Evolutionary conservation across 2,888 invertebrate genomes (phyloP).

Genomic region (Zhengitettix transpicula): DNA sequence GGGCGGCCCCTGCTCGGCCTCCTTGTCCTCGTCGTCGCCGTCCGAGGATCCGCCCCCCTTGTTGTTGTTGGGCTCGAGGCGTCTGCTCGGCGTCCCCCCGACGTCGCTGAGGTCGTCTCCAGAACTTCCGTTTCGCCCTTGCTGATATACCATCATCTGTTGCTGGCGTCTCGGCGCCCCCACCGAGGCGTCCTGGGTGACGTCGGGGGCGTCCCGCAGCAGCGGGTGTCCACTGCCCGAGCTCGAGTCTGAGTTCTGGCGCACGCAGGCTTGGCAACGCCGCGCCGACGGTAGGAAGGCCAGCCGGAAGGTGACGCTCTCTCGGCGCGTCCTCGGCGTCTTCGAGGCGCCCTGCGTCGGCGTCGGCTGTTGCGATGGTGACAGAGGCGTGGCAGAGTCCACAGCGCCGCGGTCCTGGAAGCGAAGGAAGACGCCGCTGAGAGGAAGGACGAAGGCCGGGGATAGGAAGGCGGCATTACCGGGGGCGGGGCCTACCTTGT

Average conservation of each 20-base stretch:
- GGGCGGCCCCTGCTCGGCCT: background rate
- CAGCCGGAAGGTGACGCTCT: slow-evolving; percentile 18
- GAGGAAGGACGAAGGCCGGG: background rate
- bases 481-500: background rate
- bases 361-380: background rate
- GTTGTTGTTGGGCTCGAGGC: slow-evolving; percentile 14
- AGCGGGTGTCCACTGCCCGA: slow-evolving; percentile 18
- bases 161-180: slow-evolving; percentile 1
- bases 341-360: background rate
- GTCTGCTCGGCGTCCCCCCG: slow-evolving; percentile 16
- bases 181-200: background rate
- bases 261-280: slow-evolving; percentile 17
- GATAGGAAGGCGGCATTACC: too few relatives aligned
- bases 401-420: background rate
- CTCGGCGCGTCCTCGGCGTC: slow-evolving; percentile 8
- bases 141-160: slow-evolving; percentile 3
- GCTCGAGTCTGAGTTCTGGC: slow-evolving; percentile 20
- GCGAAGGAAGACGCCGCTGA: background rate
- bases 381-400: background rate
- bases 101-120: slow-evolving; percentile 11
- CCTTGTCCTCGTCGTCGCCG: background rate
- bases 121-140: slow-evolving; percentile 4
- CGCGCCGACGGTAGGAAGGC: slow-evolving; percentile 15
- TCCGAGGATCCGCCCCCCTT: slow-evolving; percentile 2
- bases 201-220: slow-evolving; percentile 5